Percentiles rank a stretch among this genome's conserved stretches.
These are phyloP conservation scores for Podarcis siculus DNA, from an alignment of 2,797 vertebrate species.

Conservation along the genomic window DNA sequence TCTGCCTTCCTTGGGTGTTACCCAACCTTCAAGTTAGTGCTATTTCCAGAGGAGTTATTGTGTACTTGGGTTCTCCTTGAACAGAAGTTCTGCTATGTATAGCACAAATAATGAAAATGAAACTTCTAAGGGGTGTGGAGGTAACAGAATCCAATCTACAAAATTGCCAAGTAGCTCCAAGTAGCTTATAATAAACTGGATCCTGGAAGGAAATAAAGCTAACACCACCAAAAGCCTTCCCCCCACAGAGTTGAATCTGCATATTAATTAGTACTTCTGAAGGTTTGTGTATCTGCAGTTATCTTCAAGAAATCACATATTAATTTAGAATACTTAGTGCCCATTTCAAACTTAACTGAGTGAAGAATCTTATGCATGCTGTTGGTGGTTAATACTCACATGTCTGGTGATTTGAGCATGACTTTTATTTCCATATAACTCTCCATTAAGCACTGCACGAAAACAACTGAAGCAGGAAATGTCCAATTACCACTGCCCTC, in stretches of 20 bases:
- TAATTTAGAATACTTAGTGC: neutral
- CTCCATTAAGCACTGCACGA: neutral
- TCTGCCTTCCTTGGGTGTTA: neutral
- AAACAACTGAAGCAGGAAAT: conserved; percentile 15
- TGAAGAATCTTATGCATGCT: neutral
- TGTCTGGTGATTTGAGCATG: neutral
- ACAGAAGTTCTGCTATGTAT: neutral
- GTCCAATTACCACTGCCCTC: neutral
- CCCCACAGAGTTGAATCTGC: neutral
- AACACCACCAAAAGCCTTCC: neutral
- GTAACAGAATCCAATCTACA: neutral
- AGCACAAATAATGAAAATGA: neutral
- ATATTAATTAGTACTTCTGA: neutral
- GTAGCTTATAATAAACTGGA: too few species aligned
- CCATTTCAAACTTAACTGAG: accelerated
- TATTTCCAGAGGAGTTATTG: neutral
- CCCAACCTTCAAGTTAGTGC: neutral
- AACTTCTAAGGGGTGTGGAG: neutral
- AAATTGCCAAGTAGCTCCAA: neutral
- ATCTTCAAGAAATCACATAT: neutral
- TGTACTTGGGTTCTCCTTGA: too few species aligned
- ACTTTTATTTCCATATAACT: neutral
- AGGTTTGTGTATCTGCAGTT: neutral
- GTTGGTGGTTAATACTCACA: neutral
- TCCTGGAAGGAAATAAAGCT: neutral